Evolutionary conservation across 2,113 vertebrate genomes (phyloP).

Genomic region (Strix aluco): DNA sequence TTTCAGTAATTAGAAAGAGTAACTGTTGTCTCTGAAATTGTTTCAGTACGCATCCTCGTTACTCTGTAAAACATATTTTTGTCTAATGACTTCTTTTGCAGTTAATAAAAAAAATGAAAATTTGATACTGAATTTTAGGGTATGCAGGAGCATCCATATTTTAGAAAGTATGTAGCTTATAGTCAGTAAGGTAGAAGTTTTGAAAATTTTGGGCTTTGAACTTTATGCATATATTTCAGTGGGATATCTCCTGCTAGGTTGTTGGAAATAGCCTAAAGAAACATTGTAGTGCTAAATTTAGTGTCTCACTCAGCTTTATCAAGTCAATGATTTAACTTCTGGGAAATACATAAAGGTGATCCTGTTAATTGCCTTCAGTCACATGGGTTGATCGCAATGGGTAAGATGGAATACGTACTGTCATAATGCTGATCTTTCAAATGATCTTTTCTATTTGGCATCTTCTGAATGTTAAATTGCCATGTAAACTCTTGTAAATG

Average conservation of each 20-base stretch:
- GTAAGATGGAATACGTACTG: neutral
- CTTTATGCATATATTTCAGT: neutral
- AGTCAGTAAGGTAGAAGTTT: neutral
- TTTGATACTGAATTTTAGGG: neutral
- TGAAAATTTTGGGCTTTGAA: neutral
- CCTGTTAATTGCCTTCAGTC: neutral
- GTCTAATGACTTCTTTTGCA: neutral
- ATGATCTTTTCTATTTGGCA: neutral
- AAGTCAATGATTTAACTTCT: neutral
- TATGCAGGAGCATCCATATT: neutral
- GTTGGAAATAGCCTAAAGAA: neutral
- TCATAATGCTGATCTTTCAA: neutral
- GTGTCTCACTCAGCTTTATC: neutral
- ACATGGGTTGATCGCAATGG: fast-evolving
- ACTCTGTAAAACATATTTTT: neutral
- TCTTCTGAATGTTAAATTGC: neutral
- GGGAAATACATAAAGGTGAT: neutral
- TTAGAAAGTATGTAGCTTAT: neutral
- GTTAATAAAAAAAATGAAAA: neutral
- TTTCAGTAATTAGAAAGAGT: neutral
- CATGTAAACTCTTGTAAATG: neutral
- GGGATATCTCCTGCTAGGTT: neutral
- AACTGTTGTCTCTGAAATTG: neutral
- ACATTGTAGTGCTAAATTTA: neutral
- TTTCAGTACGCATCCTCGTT: neutral